These are phyloP conservation scores for Urocyon cinereoargenteus DNA, from an alignment of 2,797 vertebrate species.

Conservation along the genomic window DNA sequence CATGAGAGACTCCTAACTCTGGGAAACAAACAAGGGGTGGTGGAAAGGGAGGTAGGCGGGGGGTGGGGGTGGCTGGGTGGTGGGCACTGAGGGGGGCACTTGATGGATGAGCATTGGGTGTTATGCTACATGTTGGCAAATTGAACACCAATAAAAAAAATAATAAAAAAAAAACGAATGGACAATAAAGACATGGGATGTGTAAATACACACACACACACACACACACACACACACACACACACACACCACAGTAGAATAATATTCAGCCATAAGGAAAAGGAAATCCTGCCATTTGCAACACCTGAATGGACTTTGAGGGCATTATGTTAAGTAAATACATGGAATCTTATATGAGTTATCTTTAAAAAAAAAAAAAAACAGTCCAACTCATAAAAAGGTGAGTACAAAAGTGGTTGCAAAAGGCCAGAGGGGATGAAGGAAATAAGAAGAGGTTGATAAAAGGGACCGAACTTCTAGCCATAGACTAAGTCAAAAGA, in stretches of 20 bases:
- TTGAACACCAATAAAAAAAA: no score
- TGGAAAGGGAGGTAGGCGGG: no score
- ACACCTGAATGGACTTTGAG: background rate
- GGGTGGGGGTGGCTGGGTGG: no score
- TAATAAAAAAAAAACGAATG: background rate
- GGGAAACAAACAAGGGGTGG: no score
- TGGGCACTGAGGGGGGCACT: no score
- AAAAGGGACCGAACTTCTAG: background rate
- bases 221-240: background rate
- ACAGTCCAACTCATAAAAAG: background rate
- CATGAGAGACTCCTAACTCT: no score
- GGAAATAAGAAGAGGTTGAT: background rate
- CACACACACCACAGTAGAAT: background rate
- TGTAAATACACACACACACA: background rate
- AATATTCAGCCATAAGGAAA: background rate
- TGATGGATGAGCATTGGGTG: no score
- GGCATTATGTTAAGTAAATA: background rate
- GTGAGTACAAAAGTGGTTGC: background rate
- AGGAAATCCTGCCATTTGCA: background rate
- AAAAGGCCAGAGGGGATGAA: background rate
- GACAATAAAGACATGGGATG: background rate
- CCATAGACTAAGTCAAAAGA: background rate
- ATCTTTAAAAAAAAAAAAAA: background rate
- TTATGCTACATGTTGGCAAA: no score
- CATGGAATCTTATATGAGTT: background rate